These are phyloP conservation scores for Andricus grossulariae DNA, from an alignment of 1,140 invertebrate genomes.

Conservation along the genomic window DNA sequence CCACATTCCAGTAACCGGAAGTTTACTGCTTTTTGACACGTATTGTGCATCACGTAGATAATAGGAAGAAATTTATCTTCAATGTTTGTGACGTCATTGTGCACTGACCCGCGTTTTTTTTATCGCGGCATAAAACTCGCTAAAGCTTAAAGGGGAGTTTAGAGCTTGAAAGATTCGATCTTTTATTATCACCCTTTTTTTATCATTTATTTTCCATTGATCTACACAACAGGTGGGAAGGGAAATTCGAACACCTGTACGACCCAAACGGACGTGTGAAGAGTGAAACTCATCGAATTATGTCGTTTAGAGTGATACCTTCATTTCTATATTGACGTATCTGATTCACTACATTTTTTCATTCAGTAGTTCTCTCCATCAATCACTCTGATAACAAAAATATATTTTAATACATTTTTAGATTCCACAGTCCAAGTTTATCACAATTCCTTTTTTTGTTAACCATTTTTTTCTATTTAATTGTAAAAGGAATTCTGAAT, in stretches of 20 bases:
- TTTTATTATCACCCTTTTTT: not conserved
- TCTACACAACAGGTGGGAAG: not conserved
- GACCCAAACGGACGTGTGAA: not conserved
- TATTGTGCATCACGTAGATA: slow-evolving; percentile 30
- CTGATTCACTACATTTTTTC: not conserved
- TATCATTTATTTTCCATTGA: not conserved
- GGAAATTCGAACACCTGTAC: slow-evolving; percentile 7
- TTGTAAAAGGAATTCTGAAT: too few relatives aligned
- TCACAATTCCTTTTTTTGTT: too few relatives aligned
- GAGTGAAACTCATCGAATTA: slow-evolving; percentile 11
- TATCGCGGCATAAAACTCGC: not conserved
- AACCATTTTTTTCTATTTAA: too few relatives aligned
- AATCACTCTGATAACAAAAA: slow-evolving; percentile 4
- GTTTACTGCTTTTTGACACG: slow-evolving; percentile 17
- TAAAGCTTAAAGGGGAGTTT: not conserved
- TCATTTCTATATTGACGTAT: not conserved
- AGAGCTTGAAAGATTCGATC: not conserved
- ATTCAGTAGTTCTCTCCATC: slow-evolving; percentile 4
- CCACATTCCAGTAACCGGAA: not conserved
- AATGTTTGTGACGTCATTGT: not conserved
- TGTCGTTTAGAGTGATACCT: slow-evolving; percentile 1
- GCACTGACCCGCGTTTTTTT: slow-evolving; percentile 16
- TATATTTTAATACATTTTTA: not conserved
- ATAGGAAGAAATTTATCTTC: slow-evolving; percentile 20
- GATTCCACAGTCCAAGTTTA: too few relatives aligned